A percentile compares a stretch with the other conserved stretches of the same genome.
These are phyloP conservation scores for Caiman crocodilus DNA, from an alignment of 2,797 vertebrate species.

Conservation along the genomic window DNA sequence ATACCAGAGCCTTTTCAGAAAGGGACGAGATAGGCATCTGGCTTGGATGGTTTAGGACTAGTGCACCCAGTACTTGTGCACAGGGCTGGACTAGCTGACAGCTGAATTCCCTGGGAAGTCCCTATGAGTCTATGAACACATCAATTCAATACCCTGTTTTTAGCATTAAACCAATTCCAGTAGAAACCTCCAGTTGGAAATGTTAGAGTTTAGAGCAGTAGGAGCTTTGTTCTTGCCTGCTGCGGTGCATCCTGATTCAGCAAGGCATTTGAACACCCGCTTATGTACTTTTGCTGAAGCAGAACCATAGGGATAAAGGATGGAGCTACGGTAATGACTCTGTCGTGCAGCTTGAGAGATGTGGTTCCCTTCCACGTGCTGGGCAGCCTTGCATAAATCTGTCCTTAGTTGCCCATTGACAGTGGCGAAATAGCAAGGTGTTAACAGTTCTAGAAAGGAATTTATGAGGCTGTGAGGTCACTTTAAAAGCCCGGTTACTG, in stretches of 20 bases:
- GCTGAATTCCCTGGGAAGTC: too few relatives aligned
- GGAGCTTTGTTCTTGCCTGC: not conserved
- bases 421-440: not conserved
- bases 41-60: too few relatives aligned
- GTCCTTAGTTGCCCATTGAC: not conserved
- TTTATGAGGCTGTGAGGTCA: not conserved
- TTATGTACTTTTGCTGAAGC: not conserved
- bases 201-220: not conserved
- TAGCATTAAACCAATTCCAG: rapidly evolving
- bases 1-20: too few relatives aligned
- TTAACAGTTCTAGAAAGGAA: too few relatives aligned
- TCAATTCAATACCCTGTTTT: not conserved
- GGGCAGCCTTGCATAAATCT: not conserved
- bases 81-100: too few relatives aligned
- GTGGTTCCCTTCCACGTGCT: not conserved
- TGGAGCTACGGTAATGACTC: not conserved
- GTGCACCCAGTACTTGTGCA: too few relatives aligned
- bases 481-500: not conserved
- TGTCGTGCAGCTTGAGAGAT: not conserved
- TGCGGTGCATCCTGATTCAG: not conserved
- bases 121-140: not conserved
- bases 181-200: not conserved
- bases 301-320: not conserved
- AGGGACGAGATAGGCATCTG: too few relatives aligned
- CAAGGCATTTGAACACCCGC: not conserved